These are phyloP conservation scores for Clivina fossor DNA, from an alignment of 2,888 invertebrate genomes.

Conservation along the genomic window DNA sequence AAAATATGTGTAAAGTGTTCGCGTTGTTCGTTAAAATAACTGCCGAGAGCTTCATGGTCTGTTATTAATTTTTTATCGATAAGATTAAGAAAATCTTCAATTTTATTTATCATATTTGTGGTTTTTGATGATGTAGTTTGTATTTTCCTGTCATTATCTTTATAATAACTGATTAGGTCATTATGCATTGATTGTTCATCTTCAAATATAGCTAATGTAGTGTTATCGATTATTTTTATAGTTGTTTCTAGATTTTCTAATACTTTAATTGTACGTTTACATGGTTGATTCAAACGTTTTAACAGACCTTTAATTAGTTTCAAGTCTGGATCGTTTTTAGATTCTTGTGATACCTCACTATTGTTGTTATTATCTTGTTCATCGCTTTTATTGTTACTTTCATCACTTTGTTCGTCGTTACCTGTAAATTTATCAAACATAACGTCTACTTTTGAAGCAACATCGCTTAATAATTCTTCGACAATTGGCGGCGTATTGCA, in stretches of 20 bases:
- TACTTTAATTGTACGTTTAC: conserved; percentile 44
- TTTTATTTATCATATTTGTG: conserved; percentile 47
- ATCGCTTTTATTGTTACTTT: conserved; percentile 41
- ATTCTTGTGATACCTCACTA: conserved; percentile 33
- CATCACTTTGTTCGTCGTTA: conserved; percentile 42
- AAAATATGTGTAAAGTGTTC: conserved; percentile 37
- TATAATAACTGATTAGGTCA: conserved; percentile 44
- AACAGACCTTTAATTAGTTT: conserved; percentile 42
- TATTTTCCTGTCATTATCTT: conserved; percentile 46
- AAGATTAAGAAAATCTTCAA: conserved; percentile 45
- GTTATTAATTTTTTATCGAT: conserved; percentile 41
- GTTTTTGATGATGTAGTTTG: conserved; percentile 49
- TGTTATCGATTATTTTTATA: conserved; percentile 46
- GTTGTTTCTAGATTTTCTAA: conserved; percentile 48
- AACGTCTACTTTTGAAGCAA: conserved; percentile 52
- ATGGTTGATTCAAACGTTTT: conserved; percentile 44
- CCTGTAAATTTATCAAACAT: conserved; percentile 50
- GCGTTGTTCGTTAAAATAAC: conserved; percentile 39
- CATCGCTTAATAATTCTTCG: conserved; percentile 50
- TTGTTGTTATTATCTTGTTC: conserved; percentile 42
- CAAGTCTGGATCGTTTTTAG: conserved; percentile 36
- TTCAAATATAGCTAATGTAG: conserved; percentile 44
- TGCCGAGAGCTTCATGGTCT: conserved; percentile 37
- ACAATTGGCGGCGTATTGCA: conserved; percentile 48
- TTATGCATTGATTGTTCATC: conserved; percentile 41